Evolutionary conservation across 2,797 vertebrate species (phyloP).

Genomic region (Ciconia nigra): DNA sequence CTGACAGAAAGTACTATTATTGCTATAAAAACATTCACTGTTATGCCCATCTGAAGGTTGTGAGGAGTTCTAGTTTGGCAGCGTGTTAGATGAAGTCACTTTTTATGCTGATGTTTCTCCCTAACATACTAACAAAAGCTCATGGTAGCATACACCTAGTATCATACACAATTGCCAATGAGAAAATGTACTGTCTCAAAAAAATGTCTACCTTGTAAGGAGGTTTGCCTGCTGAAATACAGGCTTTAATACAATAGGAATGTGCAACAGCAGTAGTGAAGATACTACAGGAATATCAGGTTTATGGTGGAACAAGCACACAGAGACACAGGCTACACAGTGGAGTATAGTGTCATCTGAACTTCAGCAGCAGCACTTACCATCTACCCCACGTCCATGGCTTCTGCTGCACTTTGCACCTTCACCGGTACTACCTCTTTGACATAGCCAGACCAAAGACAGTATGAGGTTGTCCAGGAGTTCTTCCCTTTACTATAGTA

Average conservation of each 20-base stretch:
- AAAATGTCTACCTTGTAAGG: background rate
- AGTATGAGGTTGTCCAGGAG: background rate
- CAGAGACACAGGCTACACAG: fast-evolving
- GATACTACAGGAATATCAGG: background rate
- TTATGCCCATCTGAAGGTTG: background rate
- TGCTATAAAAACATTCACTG: background rate
- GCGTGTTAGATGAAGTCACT: background rate
- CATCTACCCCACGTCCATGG: background rate
- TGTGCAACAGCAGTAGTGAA: background rate
- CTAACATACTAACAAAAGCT: background rate
- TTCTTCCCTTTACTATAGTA: background rate
- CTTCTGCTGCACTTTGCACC: background rate
- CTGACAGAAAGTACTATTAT: background rate
- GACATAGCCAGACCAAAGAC: background rate
- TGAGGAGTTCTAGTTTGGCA: background rate
- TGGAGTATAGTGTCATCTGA: background rate
- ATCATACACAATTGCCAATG: background rate
- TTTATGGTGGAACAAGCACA: background rate
- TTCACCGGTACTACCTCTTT: background rate
- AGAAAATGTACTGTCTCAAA: background rate
- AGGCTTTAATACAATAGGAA: background rate
- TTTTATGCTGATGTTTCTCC: background rate
- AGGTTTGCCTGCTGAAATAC: background rate
- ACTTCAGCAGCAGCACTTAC: background rate
- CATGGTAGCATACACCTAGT: background rate